phyloP scores from a whole-genome alignment of 2,797 vertebrate genomes.

The Cygnus olor region DNA sequence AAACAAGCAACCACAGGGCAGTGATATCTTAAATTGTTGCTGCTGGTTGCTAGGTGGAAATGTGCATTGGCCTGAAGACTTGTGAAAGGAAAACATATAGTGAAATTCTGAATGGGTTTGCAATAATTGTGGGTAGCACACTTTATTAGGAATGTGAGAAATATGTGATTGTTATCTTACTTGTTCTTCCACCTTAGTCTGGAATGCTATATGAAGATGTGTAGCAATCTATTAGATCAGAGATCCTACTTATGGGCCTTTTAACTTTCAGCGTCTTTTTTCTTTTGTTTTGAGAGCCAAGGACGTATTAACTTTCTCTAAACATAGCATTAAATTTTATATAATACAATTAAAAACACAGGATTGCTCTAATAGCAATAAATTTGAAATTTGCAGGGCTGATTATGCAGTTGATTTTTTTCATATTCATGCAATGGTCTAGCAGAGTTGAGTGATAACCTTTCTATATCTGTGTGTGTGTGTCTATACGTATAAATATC shows the following conservation, averaged over 20 bases:
- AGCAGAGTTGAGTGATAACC: background rate
- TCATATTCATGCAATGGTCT: background rate
- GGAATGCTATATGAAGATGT: background rate
- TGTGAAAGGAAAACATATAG: background rate
- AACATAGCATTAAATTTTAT: background rate
- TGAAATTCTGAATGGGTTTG: background rate
- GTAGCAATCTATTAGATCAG: background rate
- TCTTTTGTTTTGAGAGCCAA: conserved; percentile 36
- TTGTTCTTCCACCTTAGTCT: background rate
- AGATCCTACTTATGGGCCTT: background rate
- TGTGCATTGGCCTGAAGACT: background rate
- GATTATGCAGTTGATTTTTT: background rate
- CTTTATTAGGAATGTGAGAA: background rate
- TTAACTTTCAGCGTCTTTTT: background rate
- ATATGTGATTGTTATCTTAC: background rate
- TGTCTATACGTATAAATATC: background rate
- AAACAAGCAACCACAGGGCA: background rate
- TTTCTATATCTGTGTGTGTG: background rate
- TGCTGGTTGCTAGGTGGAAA: background rate
- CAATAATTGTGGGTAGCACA: background rate
- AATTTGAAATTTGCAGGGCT: background rate
- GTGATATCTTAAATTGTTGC: background rate
- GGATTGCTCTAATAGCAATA: background rate
- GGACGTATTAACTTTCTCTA: background rate
- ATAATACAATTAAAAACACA: background rate